Base-by-base conservation (phyloP, 1,140 invertebrate species). In the Nautilus pompilius region DNA sequence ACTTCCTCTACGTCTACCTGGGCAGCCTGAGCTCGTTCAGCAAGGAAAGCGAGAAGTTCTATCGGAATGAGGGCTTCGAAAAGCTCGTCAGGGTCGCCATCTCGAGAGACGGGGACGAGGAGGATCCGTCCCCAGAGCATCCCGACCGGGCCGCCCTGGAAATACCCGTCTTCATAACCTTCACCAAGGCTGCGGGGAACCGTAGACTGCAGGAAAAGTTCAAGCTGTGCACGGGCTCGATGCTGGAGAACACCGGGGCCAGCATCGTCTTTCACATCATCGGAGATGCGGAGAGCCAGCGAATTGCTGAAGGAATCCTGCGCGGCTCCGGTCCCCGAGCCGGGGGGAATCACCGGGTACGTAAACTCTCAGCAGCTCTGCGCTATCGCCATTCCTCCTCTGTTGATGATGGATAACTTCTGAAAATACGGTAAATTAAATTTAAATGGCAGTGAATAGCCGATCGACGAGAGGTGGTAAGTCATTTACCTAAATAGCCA, bases 261-360 rank as follows among this genome's bases (percentile, higher is more conserved):
- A 82, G 85, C 46, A 71, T 91, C 45, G 82, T 85, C 41, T 83
- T 92, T 26, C 87, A 91, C 73, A 84, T 91, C 2, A 88, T 92
- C 55, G 87, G 85, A 1, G 91, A 92, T 75, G 75, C 83, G 3
- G 80, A 83, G 5, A 91, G 90, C 77, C 83, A 85, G 72, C 56
- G 73, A 3, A 85, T 90, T 53, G 89, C 89, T n/a, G 74, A 86
- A 48, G 78, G 84, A 24, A 83, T 90, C 20, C 69, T 87, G 46
- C 79, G 75, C 66, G 80, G 80, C 60, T 83, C 78, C 55, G 84
- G 76, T 81, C 72, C 82, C 79, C 57, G 58, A 71, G 13, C 73
- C 71, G 67, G 70, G 66, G 81, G 85, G 70, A 80, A 83, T 70
- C 60, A 69, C 22, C 62, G 26, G 29, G 63, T 65, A 70, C 34